Evolutionary conservation across 2,113 vertebrate species (phyloP).

Genomic region (Fulmarus glacialis): DNA sequence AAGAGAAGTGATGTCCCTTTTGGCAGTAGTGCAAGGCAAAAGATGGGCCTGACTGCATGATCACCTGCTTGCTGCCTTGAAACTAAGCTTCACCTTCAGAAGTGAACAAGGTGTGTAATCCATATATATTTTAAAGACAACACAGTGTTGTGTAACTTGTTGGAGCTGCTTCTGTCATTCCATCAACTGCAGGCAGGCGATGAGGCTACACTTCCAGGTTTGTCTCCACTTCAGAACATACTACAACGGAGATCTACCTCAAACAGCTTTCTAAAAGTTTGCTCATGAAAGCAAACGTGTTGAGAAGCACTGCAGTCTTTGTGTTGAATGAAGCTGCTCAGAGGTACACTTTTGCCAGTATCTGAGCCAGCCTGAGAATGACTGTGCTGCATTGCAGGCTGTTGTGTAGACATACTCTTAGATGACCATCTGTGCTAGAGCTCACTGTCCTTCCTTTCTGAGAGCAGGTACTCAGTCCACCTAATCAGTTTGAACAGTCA

Average conservation of each 20-base stretch:
- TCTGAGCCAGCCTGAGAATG: not conserved
- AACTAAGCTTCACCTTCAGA: not conserved
- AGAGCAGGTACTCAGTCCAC: not conserved
- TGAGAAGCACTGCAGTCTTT: not conserved
- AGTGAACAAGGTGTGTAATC: not conserved
- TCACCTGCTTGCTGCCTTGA: not conserved
- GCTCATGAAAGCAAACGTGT: not conserved
- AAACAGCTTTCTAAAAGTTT: not conserved
- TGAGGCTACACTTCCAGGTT: not conserved
- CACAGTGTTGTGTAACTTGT: not conserved
- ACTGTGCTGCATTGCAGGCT: not conserved
- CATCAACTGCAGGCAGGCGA: not conserved
- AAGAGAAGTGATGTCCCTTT: not conserved
- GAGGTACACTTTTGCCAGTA: not conserved
- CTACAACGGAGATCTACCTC: not conserved
- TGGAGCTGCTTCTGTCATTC: not conserved
- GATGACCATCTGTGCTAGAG: not conserved
- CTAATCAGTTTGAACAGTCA: not conserved
- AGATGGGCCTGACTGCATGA: not conserved
- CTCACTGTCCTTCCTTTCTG: not conserved
- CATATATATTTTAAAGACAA: not conserved
- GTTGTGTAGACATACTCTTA: not conserved
- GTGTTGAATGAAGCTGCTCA: not conserved
- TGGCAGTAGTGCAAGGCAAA: not conserved
- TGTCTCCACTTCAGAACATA: not conserved